Base-by-base conservation (phyloP, 2,797 vertebrate genomes). In the Aselliscus stoliczkanus region DNA sequence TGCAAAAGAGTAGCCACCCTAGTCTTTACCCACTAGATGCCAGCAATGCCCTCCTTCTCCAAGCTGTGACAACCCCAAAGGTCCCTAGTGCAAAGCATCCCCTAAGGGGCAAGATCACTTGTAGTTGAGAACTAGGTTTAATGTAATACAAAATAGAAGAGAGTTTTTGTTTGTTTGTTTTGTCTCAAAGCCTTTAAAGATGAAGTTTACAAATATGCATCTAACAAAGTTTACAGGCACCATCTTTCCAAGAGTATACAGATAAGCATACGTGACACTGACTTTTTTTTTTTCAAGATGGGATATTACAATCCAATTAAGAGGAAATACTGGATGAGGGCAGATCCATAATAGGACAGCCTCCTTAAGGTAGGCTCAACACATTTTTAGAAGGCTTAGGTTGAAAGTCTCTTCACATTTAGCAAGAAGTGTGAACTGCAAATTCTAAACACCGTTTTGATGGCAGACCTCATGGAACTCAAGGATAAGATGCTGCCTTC, bases 391-490 rank as follows among this genome's bases (percentile, higher is more conserved):
- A n/a, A 79, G 37, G 8, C 9, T 77, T 79, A 11, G 7, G 11
- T 17, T 44, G 20, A 85, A 58, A 12, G 14, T 65, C 13, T 73
- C 27, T 27, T 64, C 37, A 42, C 37, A 39, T 4, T 76, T 37
- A 69, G 27, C 31, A 83, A 69, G 39, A 64, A 75, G n/a, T 1
- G 3, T 31, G 34, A 80, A 14, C 3, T 42, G 20, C 39, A 58
- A 23, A 83, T 70, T 70, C 9, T 52, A 60, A 89, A 73, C 7
- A 25, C n/a, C 37, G 6, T 58, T 81, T 50, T 47, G 7, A 76
- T 1, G 7, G 31, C 5, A 47, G 25, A 39, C 0, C 20, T 67
- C 4, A 0, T 5, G 42, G 11, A 29, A 31, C 23, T 9, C 21
- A 60, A 11, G 44, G 31, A 37, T 37, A 14, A 18, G 2, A 14